Conservation (phyloP, 2,797 vertebrate genomes). For the Leuciscus waleckii region DNA sequence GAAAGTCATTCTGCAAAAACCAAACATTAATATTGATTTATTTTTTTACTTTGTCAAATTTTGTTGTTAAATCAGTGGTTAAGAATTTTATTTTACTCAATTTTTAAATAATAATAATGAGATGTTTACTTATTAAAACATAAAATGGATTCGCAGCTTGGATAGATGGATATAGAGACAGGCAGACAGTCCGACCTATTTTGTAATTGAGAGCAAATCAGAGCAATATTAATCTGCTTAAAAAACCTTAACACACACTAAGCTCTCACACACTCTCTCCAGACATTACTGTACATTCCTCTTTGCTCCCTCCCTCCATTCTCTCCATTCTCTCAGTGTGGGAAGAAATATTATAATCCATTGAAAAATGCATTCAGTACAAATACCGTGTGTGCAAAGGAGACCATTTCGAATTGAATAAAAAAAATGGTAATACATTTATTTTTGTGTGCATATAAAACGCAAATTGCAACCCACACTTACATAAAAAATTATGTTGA, state of each 20-base stretch:
- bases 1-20: not conserved
- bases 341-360: constrained; percentile 9
- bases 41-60: not conserved
- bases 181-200: not conserved
- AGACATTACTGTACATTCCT: constrained; percentile 23
- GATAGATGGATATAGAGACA: no score
- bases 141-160: not conserved
- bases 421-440: not conserved
- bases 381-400: not conserved
- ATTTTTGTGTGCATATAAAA: not conserved
- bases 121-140: not conserved
- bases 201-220: not conserved
- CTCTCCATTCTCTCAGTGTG: constrained; percentile 3
- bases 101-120: not conserved
- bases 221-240: constrained; percentile 1
- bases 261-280: constrained; percentile 2
- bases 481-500: not conserved
- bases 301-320: not conserved
- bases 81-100: not conserved
- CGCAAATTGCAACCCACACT: not conserved
- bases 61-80: not conserved
- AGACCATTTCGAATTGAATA: not conserved
- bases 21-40: not conserved
- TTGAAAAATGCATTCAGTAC: constrained; percentile 17
- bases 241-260: constrained; percentile 14